phyloP scores from a whole-genome alignment of 2,797 vertebrate genomes.

The Micrastur ruficollis region DNA sequence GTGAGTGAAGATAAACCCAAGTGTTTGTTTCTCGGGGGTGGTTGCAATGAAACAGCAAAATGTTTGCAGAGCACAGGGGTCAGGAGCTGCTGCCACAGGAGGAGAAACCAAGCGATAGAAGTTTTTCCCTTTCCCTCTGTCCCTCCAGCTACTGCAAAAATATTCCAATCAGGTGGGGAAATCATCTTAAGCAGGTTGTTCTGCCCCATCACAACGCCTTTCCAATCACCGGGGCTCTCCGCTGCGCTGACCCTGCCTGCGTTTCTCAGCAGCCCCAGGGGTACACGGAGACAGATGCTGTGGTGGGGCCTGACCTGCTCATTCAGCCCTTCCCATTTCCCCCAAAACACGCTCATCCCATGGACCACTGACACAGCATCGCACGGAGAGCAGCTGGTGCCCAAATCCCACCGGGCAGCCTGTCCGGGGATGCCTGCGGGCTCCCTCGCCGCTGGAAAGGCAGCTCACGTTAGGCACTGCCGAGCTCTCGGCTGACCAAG shows the following conservation, averaged over 20 bases:
- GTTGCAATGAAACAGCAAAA: background rate
- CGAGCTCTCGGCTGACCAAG: background rate
- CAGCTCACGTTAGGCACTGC: background rate
- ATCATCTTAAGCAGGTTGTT: background rate
- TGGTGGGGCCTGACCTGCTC: background rate
- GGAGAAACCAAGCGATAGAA: background rate
- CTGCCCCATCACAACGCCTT: background rate
- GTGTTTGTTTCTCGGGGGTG: rapidly evolving
- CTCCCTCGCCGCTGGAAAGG: background rate
- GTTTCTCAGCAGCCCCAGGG: background rate
- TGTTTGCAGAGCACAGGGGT: background rate
- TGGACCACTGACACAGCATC: background rate
- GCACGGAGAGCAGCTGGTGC: background rate
- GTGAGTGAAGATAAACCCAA: background rate
- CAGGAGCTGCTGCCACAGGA: background rate
- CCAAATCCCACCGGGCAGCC: background rate
- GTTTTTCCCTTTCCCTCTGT: background rate
- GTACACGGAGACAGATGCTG: background rate
- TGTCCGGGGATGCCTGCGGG: background rate
- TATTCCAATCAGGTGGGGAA: background rate
- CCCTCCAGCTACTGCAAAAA: background rate
- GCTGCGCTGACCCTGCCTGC: background rate
- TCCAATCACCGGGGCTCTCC: background rate
- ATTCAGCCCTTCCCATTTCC: background rate
- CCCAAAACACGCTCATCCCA: rapidly evolving